Percentiles rank a stretch among this genome's conserved stretches.
Conservation (phyloP, 1,140 invertebrate genomes). For the Lithobius niger region DNA sequence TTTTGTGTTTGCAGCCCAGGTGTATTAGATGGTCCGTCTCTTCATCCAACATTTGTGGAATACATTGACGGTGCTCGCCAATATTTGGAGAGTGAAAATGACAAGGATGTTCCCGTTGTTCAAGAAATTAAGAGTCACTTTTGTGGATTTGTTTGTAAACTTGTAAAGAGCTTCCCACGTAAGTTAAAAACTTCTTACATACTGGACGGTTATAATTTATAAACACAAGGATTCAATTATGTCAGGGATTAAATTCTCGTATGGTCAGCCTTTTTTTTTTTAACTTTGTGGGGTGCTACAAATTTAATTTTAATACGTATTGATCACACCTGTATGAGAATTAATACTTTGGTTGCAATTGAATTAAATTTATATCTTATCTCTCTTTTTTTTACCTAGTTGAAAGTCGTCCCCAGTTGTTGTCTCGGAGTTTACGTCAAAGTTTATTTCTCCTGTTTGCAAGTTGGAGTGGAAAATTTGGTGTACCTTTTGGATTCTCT, state of each 20-base stretch:
- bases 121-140: slow-evolving; percentile 83
- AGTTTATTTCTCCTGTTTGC: slow-evolving; percentile 85
- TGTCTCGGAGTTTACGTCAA: slow-evolving; percentile 72
- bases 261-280: no score
- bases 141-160: slow-evolving; percentile 82
- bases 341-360: background rate
- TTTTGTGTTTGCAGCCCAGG: slow-evolving; percentile 45
- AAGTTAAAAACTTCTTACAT: no score
- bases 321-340: background rate
- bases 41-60: slow-evolving; percentile 80
- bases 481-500: slow-evolving; percentile 38
- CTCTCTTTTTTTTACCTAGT: slow-evolving; percentile 42
- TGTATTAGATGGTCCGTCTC: slow-evolving; percentile 64
- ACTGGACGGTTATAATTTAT: no score
- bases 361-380: background rate
- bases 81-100: slow-evolving; percentile 79
- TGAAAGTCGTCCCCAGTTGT: slow-evolving; percentile 64
- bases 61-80: slow-evolving; percentile 87
- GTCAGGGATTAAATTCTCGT: no score
- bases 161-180: slow-evolving; percentile 83
- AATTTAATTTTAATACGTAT: background rate
- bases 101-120: slow-evolving; percentile 61
- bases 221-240: no score
- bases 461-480: slow-evolving; percentile 79
- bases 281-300: background rate